Evolutionary conservation across 1,140 invertebrate genomes (phyloP).

Genomic region (Brachionus paranguensis): DNA sequence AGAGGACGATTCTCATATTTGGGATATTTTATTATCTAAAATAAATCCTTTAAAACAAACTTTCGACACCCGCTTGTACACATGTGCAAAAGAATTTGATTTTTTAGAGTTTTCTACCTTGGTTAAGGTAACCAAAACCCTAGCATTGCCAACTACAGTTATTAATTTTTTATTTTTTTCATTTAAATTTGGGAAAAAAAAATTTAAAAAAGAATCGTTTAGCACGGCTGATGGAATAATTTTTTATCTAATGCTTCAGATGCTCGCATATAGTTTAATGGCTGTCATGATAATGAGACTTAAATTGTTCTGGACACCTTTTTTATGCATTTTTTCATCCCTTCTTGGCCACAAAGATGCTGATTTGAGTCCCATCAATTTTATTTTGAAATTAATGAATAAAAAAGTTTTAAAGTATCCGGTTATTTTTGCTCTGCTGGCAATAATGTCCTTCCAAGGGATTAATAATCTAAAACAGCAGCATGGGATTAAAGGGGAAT

Average conservation of each 20-base stretch:
- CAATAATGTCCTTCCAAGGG: conserved; percentile 57
- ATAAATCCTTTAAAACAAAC: conserved; percentile 55
- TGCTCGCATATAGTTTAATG: conserved; percentile 66
- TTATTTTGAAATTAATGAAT: not conserved
- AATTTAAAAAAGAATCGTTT: not conserved
- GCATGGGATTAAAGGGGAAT: conserved; percentile 59
- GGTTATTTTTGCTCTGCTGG: conserved; percentile 53
- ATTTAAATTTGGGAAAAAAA: conserved; percentile 44
- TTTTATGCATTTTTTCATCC: conserved; percentile 68
- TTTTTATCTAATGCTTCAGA: conserved; percentile 67
- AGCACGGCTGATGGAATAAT: not conserved
- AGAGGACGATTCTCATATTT: conserved; percentile 63
- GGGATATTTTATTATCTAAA: conserved; percentile 70
- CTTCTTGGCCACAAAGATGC: conserved; percentile 57
- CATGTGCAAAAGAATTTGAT: conserved; percentile 74
- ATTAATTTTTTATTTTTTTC: conserved; percentile 43
- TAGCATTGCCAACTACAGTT: conserved; percentile 5
- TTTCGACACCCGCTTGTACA: conserved; percentile 71
- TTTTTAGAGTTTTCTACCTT: conserved; percentile 62
- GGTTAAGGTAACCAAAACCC: not conserved
- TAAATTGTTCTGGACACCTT: conserved; percentile 74
- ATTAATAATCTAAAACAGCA: conserved; percentile 57
- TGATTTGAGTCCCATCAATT: not conserved
- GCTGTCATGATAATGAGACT: conserved; percentile 73
- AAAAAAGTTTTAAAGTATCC: conserved; percentile 40